These are phyloP conservation scores for Halichoeres trimaculatus DNA, from an alignment of 2,113 vertebrate genomes.

Conservation along the genomic window DNA sequence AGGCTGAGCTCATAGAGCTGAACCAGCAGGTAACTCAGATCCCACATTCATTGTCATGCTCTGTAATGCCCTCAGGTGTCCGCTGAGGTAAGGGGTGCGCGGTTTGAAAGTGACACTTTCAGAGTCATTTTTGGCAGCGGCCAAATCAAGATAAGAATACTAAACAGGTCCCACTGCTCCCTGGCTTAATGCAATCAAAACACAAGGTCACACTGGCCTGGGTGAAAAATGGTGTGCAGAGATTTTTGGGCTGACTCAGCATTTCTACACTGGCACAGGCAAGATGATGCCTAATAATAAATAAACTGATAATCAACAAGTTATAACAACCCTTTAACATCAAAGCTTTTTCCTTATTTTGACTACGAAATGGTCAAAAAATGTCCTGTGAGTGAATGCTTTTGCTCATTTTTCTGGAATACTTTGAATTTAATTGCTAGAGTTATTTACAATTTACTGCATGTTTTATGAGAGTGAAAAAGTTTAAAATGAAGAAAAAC, in stretches of 20 bases:
- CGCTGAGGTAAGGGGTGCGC: neutral
- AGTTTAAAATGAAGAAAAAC: too few species aligned
- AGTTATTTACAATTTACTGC: too few species aligned
- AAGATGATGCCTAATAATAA: neutral
- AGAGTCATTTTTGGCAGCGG: neutral
- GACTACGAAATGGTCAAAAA: too few species aligned
- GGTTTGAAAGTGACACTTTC: neutral
- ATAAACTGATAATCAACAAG: neutral
- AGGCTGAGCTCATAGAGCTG: slow-evolving; percentile 88
- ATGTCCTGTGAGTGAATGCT: too few species aligned
- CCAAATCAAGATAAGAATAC: neutral
- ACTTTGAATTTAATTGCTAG: too few species aligned
- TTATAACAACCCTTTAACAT: too few species aligned
- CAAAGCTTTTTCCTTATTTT: too few species aligned
- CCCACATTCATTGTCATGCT: neutral
- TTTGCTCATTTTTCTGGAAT: too few species aligned
- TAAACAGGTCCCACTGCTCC: neutral
- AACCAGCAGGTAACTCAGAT: slow-evolving; percentile 91
- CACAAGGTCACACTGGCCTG: neutral
- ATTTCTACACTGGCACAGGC: neutral
- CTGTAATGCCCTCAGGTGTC: neutral
- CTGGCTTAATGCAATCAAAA: neutral
- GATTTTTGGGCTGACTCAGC: neutral
- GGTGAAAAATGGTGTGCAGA: neutral
- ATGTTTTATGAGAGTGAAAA: too few species aligned